A percentile compares a stretch with the other conserved stretches of the same genome.
Conservation (phyloP, 2,113 vertebrate species). For the Phainopepla nitens region DNA sequence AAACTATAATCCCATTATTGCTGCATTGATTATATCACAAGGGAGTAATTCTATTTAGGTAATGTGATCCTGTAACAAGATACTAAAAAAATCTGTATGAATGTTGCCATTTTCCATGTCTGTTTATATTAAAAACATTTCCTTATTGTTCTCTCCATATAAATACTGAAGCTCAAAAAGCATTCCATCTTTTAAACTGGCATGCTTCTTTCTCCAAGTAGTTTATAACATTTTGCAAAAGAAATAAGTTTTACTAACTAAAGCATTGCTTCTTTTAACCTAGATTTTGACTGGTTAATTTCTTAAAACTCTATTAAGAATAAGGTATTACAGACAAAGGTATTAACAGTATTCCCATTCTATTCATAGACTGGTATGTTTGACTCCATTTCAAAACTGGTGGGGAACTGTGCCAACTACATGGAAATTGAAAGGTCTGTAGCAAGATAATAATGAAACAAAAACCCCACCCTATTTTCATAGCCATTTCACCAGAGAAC, state of each 20-base stretch:
- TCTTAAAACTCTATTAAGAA: neutral
- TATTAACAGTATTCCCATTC: neutral
- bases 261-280: neutral
- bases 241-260: neutral
- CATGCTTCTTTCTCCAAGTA: neutral
- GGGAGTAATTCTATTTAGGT: slow-evolving; percentile 36
- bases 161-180: neutral
- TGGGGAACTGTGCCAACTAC: neutral
- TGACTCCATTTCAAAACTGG: neutral
- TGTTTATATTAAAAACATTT: slow-evolving; percentile 52
- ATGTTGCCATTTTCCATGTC: slow-evolving; percentile 34
- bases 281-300: neutral
- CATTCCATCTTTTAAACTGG: slow-evolving; percentile 7
- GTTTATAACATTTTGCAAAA: neutral
- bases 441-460: neutral
- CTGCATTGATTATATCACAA: slow-evolving; percentile 17
- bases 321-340: neutral
- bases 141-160: slow-evolving; percentile 20
- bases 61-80: slow-evolving; percentile 52
- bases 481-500: neutral
- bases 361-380: neutral
- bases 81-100: neutral
- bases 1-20: slow-evolving; percentile 42
- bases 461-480: neutral
- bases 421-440: neutral